Evolutionary conservation across 2,888 invertebrate genomes (phyloP).

Genomic region (Sussaba pulchella): DNA sequence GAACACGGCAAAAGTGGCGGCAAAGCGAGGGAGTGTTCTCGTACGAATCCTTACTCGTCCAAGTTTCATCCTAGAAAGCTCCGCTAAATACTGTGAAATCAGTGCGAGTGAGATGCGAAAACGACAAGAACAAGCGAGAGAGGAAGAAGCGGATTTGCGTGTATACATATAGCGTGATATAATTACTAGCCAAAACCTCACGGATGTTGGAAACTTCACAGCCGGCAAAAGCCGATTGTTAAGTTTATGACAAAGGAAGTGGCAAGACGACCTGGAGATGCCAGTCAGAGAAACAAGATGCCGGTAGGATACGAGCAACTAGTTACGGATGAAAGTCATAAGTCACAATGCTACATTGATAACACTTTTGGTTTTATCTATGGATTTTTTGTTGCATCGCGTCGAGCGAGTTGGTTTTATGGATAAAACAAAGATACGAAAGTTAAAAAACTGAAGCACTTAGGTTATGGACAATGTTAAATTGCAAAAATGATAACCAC

Average conservation of each 20-base stretch:
- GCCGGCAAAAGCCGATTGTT: slow-evolving; percentile 44
- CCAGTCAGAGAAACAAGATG: background rate
- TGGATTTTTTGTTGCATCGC: too few relatives aligned
- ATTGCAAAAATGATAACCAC: too few relatives aligned
- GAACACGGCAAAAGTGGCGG: slow-evolving; percentile 4
- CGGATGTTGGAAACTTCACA: slow-evolving; percentile 48
- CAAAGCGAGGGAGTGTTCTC: slow-evolving; percentile 41
- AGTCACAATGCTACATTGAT: too few relatives aligned
- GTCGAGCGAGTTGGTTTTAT: too few relatives aligned
- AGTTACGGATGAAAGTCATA: too few relatives aligned
- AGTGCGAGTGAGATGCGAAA: slow-evolving; percentile 34
- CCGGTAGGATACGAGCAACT: background rate
- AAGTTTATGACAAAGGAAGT: slow-evolving; percentile 52
- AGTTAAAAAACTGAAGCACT: too few relatives aligned
- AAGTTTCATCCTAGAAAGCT: slow-evolving; percentile 58
- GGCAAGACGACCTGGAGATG: background rate
- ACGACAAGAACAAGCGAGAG: slow-evolving; percentile 5
- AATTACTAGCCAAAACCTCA: slow-evolving; percentile 12
- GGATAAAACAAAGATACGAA: too few relatives aligned
- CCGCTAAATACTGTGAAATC: slow-evolving; percentile 59
- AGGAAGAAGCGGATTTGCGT: slow-evolving; percentile 28
- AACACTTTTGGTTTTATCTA: too few relatives aligned
- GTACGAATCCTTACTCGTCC: slow-evolving; percentile 49
- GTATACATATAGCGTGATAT: slow-evolving; percentile 30
- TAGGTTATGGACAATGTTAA: too few relatives aligned